Evolutionary conservation across 2,888 invertebrate genomes (phyloP).

Genomic region (Eutolmus rufibarbis): DNA sequence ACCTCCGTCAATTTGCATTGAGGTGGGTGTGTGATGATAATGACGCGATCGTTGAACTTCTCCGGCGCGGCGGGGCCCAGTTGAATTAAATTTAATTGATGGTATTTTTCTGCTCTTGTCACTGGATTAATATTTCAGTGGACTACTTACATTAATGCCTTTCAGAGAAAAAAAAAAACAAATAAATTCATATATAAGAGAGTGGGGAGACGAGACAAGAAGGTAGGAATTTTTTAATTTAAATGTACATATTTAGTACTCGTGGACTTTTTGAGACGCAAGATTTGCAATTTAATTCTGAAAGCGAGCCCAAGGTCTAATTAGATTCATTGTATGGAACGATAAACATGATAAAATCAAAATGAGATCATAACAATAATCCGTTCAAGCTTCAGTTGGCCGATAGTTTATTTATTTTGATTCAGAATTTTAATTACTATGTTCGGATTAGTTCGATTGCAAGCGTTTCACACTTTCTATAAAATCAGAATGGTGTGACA

Average conservation of each 20-base stretch:
- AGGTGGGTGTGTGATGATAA: not conserved
- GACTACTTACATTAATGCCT: not conserved
- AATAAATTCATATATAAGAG: not conserved
- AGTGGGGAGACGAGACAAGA: not conserved
- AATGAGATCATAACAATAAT: too few relatives aligned
- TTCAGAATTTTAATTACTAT: not conserved
- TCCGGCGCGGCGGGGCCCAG: not conserved
- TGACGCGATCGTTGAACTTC: not conserved
- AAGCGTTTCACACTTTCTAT: too few relatives aligned
- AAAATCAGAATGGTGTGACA: too few relatives aligned
- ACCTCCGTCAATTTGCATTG: not conserved
- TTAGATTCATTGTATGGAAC: not conserved
- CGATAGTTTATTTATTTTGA: not conserved
- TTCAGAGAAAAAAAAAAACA: not conserved
- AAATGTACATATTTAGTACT: not conserved
- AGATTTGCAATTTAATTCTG: not conserved
- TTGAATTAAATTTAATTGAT: not conserved
- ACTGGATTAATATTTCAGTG: not conserved
- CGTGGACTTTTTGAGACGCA: not conserved
- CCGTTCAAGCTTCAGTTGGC: too few relatives aligned
- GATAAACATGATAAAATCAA: too few relatives aligned
- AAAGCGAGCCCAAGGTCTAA: too few relatives aligned
- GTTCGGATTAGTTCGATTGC: too few relatives aligned
- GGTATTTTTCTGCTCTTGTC: not conserved
- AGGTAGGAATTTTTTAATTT: not conserved